phyloP scores from a whole-genome alignment of 2,113 vertebrate genomes.

The Corvus moneduloides region DNA sequence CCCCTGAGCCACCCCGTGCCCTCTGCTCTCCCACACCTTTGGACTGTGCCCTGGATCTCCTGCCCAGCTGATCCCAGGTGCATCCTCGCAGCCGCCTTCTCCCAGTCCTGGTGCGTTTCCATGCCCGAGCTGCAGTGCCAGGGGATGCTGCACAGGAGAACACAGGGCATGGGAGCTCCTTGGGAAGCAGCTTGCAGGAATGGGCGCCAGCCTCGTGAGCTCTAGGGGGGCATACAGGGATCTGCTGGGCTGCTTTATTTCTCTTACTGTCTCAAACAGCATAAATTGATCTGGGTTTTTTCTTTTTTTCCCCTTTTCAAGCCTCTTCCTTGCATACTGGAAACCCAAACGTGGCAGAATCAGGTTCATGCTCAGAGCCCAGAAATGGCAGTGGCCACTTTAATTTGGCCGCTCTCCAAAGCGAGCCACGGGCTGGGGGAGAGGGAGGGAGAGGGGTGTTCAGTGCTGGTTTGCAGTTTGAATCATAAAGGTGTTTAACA shows the following conservation, averaged over 20 bases:
- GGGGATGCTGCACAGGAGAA: fast-evolving
- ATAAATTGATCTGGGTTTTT: background rate
- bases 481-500: constrained; percentile 59
- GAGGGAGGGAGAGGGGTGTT: background rate
- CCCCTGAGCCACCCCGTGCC: fast-evolving
- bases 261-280: background rate
- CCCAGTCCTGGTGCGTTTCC: fast-evolving
- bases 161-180: background rate
- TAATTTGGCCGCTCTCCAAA: constrained; percentile 20
- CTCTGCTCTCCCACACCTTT: fast-evolving
- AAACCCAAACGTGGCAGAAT: background rate
- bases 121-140: background rate
- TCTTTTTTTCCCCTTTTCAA: background rate
- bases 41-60: fast-evolving
- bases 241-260: background rate
- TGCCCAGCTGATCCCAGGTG: background rate
- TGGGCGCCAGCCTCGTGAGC: background rate
- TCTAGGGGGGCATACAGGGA: background rate
- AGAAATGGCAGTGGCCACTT: background rate
- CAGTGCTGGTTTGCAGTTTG: background rate
- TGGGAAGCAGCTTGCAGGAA: background rate
- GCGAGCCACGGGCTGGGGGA: background rate
- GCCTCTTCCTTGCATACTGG: background rate
- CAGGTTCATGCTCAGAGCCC: background rate
- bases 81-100: background rate